Conservation (phyloP, 2,888 invertebrate genomes). For the Himalopsyche anomala region DNA sequence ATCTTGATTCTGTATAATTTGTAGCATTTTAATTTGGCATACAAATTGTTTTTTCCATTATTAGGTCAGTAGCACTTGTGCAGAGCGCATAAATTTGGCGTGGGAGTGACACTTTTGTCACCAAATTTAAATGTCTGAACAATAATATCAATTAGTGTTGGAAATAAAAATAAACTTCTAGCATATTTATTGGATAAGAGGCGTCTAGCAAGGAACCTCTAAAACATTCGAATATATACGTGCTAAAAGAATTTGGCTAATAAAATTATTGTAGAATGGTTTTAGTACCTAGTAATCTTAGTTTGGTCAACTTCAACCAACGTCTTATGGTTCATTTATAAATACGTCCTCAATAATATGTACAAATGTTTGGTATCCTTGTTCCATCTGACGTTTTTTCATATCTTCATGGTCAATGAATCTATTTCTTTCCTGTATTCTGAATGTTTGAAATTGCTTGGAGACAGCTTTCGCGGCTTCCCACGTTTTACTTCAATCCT, state of each 20-base stretch:
- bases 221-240: not conserved
- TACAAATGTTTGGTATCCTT: not conserved
- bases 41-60: constrained; percentile 2
- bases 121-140: constrained; percentile 4
- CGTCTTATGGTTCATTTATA: too few species aligned
- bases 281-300: too few species aligned
- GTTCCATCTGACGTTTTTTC: not conserved
- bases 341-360: not conserved
- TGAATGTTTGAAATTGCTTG: not conserved
- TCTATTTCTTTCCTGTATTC: not conserved
- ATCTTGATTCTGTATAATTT: not conserved
- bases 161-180: not conserved
- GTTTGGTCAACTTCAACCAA: too few species aligned
- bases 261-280: too few species aligned
- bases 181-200: not conserved
- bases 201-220: not conserved
- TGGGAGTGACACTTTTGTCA: constrained; percentile 16
- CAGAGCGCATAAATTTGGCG: constrained; percentile 13
- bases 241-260: too few species aligned
- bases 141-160: constrained; percentile 8
- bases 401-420: not conserved
- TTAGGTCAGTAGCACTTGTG: constrained; percentile 14
- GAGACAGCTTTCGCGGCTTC: constrained; percentile 2
- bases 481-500: not conserved
- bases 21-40: constrained; percentile 2